Conservation (phyloP, 2,888 invertebrate species). For the Protodeltote pygarga region DNA sequence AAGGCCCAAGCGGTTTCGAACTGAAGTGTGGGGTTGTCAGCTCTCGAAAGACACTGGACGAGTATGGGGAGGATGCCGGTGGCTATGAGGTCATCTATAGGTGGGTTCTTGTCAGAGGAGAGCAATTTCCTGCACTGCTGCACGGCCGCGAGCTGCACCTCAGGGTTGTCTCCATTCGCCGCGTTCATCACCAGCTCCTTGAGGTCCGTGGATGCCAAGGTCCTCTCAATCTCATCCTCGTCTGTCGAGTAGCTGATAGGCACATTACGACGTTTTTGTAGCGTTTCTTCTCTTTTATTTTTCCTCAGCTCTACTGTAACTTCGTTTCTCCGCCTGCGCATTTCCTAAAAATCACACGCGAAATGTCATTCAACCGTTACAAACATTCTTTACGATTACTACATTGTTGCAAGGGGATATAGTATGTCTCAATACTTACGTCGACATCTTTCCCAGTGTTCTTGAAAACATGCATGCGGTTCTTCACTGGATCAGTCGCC, state of each 20-base stretch:
- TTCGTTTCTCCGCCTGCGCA: constrained; percentile 98
- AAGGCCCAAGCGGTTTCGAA: constrained; percentile 99
- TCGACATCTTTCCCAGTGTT: constrained; percentile 99
- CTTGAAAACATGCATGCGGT: constrained; percentile 98
- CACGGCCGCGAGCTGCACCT: constrained; percentile 95
- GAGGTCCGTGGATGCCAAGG: constrained; percentile 90
- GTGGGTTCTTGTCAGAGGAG: constrained; percentile 99
- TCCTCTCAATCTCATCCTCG: constrained; percentile 92
- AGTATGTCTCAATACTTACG: constrained; percentile 89
- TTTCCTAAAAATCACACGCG: constrained; percentile 89
- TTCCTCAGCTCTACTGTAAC: constrained; percentile 98
- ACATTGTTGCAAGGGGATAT: constrained; percentile 14
- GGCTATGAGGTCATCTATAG: constrained; percentile 97
- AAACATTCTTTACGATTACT: constrained; percentile 16
- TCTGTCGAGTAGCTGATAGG: constrained; percentile 94
- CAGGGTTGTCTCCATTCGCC: constrained; percentile 91
- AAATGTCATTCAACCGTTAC: constrained; percentile 34
- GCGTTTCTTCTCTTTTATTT: constrained; percentile 98
- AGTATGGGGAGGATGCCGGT: constrained; percentile 98
- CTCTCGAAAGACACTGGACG: constrained; percentile 94
- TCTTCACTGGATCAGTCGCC: constrained; percentile 93
- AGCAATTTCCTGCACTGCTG: constrained; percentile 98
- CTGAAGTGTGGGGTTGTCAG: constrained; percentile 95
- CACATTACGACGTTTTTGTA: constrained; percentile 98
- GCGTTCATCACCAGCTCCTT: constrained; percentile 95